A percentile compares a stretch with the other conserved stretches of the same genome.
Conservation (phyloP, 2,797 vertebrate species). For the Falco columbarius region DNA sequence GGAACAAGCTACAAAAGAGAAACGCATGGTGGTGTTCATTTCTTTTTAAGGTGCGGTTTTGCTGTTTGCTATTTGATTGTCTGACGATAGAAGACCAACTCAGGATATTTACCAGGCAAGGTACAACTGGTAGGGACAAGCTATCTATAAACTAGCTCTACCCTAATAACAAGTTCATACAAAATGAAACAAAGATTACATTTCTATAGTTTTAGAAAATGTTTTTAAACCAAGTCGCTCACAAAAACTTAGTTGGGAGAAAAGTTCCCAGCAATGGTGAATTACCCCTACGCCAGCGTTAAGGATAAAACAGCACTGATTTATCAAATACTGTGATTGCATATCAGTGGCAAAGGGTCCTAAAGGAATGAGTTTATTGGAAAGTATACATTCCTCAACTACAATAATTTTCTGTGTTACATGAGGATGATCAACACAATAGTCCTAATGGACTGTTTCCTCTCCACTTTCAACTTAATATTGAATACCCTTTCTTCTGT, state of each 20-base stretch:
- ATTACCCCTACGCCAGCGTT: not conserved
- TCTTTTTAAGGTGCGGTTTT: not conserved
- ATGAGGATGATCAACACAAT: not conserved
- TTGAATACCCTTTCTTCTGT: not conserved
- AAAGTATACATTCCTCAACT: not conserved
- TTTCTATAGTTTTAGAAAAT: not conserved
- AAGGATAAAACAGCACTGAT: not conserved
- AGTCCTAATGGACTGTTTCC: not conserved
- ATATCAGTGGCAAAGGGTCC: not conserved
- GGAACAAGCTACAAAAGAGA: constrained; percentile 83
- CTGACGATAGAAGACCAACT: not conserved
- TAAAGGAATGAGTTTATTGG: not conserved
- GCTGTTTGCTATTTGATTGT: not conserved
- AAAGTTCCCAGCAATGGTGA: not conserved
- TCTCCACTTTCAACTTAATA: not conserved
- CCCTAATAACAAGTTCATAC: not conserved
- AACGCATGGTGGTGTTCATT: accelerated
- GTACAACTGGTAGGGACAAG: not conserved
- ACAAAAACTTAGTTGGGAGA: not conserved
- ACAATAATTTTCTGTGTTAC: not conserved
- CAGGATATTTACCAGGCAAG: not conserved
- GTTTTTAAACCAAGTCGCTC: not conserved
- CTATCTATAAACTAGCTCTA: not conserved
- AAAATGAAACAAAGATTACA: not conserved
- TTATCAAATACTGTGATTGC: not conserved